Conservation (phyloP, 2,888 invertebrate species). For the Napeogenes inachia region DNA sequence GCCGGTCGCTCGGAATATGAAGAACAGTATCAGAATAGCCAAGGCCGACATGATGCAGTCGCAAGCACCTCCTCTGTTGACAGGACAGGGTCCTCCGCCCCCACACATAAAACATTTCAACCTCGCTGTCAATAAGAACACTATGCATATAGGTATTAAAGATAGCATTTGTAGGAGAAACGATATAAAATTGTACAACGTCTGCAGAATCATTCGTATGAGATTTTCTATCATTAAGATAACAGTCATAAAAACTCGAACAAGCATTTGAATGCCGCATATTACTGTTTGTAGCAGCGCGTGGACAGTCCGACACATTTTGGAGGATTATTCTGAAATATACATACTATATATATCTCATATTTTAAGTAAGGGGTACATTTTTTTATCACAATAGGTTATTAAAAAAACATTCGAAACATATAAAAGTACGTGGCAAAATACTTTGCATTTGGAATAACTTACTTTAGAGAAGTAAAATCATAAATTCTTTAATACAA, state of each 20-base stretch:
- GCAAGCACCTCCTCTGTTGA: constrained; percentile 53
- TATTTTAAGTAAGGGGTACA: too few relatives aligned
- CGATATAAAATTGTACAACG: constrained; percentile 62
- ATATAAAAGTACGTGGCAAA: too few relatives aligned
- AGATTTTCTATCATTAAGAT: constrained; percentile 65
- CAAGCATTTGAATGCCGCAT: constrained; percentile 62
- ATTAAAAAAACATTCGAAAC: too few relatives aligned
- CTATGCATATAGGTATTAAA: constrained; percentile 58
- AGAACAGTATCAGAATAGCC: constrained; percentile 51
- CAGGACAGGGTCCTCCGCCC: constrained; percentile 57
- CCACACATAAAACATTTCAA: constrained; percentile 62
- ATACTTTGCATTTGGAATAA: too few relatives aligned
- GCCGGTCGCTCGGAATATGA: constrained; percentile 58
- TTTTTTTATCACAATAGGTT: too few relatives aligned
- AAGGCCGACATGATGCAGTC: constrained; percentile 59
- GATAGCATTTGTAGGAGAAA: constrained; percentile 60
- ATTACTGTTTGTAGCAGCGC: constrained; percentile 49
- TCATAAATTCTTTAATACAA: too few relatives aligned
- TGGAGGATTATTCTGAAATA: constrained; percentile 38
- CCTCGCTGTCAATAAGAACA: constrained; percentile 54
- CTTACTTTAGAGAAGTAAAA: too few relatives aligned
- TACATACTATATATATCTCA: too few relatives aligned
- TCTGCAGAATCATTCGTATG: constrained; percentile 59
- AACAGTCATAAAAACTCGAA: constrained; percentile 61
- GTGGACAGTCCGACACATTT: constrained; percentile 63